Conservation (phyloP, 2,888 invertebrate genomes). For the Drosophila percnosoma region DNA sequence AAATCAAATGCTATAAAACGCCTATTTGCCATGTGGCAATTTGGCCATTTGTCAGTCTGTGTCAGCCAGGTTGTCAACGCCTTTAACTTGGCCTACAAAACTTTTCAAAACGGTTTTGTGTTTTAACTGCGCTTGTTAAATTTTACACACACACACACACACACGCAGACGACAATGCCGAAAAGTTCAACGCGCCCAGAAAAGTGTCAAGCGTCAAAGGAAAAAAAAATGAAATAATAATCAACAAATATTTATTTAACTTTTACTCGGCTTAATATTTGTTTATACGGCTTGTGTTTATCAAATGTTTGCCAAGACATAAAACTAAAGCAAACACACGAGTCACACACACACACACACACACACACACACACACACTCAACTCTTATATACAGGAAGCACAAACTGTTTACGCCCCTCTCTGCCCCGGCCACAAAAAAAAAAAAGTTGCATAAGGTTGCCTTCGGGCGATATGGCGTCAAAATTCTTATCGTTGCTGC, state of each 20-base stretch:
- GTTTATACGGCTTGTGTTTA: conserved; percentile 55
- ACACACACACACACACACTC: conserved; percentile 8
- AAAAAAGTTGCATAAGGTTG: conserved; percentile 19
- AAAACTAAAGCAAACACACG: conserved; percentile 63
- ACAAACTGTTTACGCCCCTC: neutral
- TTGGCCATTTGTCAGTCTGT: conserved; percentile 37
- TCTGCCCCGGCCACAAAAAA: neutral
- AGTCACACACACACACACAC: conserved; percentile 7
- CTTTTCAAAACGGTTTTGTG: conserved; percentile 7
- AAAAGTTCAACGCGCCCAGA: conserved; percentile 64
- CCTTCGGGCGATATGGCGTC: conserved; percentile 33
- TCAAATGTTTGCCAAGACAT: conserved; percentile 73
- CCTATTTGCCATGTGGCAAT: conserved; percentile 7
- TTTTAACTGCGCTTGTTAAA: conserved; percentile 54
- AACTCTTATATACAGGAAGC: conserved; percentile 47
- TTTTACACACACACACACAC: conserved; percentile 52
- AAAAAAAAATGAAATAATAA: conserved; percentile 24
- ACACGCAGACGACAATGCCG: conserved; percentile 25
- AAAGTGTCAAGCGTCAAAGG: conserved; percentile 35
- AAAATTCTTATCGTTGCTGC: conserved; percentile 56
- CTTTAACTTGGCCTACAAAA: conserved; percentile 29
- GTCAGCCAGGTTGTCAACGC: conserved; percentile 44
- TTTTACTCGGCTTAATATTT: conserved; percentile 58
- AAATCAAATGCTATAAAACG: conserved; percentile 53
- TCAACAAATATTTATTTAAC: conserved; percentile 55